Percentiles rank a stretch among this genome's conserved stretches.
These are phyloP conservation scores for Aix galericulata DNA, from an alignment of 2,113 vertebrate genomes.

Conservation along the genomic window DNA sequence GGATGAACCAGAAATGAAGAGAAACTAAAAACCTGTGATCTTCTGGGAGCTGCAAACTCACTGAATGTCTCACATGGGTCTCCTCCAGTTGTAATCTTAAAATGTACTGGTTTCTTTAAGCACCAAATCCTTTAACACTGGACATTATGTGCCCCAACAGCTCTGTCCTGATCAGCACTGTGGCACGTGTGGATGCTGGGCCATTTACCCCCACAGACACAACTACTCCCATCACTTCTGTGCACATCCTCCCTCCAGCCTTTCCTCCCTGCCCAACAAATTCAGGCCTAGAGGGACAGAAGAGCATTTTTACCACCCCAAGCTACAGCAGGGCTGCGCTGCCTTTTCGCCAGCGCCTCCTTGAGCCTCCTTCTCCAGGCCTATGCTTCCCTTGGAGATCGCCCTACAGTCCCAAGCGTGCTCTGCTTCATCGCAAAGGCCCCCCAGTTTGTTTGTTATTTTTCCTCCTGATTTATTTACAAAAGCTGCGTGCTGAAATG, in stretches of 20 bases:
- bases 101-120: background rate
- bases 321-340: background rate
- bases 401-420: fast-evolving
- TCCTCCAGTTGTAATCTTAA: background rate
- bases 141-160: background rate
- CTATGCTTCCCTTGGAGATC: fast-evolving
- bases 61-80: background rate
- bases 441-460: constrained; percentile 30
- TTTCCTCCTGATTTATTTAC: background rate
- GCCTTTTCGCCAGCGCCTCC: fast-evolving
- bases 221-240: background rate
- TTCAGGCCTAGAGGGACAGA: background rate
- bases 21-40: background rate
- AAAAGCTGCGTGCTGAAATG: background rate
- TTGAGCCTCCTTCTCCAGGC: background rate
- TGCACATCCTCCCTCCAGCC: background rate
- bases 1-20: background rate
- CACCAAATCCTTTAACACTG: background rate
- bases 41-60: background rate
- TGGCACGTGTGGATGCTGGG: background rate
- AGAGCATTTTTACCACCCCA: background rate
- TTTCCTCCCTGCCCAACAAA: background rate
- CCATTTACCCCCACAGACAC: background rate
- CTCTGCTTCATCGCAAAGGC: background rate
- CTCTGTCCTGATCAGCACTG: fast-evolving